Percentiles rank a stretch among this genome's conserved stretches.
Evolutionary conservation across 1,140 invertebrate species (phyloP).

Genomic region (Drosophila truncata): DNA sequence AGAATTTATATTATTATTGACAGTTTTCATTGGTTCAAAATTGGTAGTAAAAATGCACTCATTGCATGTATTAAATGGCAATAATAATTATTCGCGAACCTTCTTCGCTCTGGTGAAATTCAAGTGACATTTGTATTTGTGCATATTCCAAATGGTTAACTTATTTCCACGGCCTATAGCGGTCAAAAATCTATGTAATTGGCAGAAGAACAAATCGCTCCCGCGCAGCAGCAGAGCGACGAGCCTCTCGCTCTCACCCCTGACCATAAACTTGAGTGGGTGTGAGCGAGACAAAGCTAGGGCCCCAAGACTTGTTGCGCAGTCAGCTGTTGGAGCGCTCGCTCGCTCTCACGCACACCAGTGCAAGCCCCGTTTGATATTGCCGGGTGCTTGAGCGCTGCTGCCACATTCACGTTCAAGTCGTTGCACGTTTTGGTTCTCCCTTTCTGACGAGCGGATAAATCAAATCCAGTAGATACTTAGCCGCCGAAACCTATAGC

Average conservation of each 20-base stretch:
- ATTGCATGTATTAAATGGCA: neutral
- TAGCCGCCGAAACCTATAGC: neutral
- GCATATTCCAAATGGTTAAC: conserved; percentile 52
- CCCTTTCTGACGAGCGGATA: conserved; percentile 6
- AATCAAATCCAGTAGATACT: conserved; percentile 9
- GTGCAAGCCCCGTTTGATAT: neutral
- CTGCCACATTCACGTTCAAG: neutral
- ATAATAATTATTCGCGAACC: conserved; percentile 35
- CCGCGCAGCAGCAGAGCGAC: conserved; percentile 1
- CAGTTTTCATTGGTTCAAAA: neutral
- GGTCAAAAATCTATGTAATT: conserved; percentile 59
- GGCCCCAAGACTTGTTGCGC: conserved; percentile 54
- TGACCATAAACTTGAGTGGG: neutral
- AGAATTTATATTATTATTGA: neutral
- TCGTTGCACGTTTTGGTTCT: conserved; percentile 20
- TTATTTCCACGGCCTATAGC: conserved; percentile 36
- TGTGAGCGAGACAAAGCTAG: conserved; percentile 39
- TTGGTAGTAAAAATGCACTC: neutral
- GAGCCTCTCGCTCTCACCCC: conserved; percentile 1
- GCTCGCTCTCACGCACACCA: conserved; percentile 15
- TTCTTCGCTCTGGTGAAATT: conserved; percentile 71
- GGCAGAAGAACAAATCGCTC: conserved; percentile 31
- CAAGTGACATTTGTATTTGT: conserved; percentile 54
- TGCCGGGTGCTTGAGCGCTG: neutral
- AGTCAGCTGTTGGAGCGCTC: conserved; percentile 24